Percentiles rank a stretch among this genome's conserved stretches.
These are phyloP conservation scores for Epinephelus coioides DNA, from an alignment of 2,797 vertebrate genomes.

Conservation along the genomic window DNA sequence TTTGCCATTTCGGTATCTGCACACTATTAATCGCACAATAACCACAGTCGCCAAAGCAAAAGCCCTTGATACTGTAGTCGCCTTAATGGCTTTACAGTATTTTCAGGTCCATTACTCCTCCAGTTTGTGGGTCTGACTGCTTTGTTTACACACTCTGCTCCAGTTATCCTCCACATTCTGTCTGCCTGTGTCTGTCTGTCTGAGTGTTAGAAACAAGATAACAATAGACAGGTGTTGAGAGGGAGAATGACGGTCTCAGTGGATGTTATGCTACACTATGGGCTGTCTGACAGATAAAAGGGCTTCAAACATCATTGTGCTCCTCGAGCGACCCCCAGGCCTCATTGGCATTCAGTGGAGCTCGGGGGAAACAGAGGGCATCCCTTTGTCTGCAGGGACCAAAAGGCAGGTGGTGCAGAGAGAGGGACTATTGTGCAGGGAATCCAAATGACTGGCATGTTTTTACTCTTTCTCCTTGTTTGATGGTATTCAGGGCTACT, in stretches of 20 bases:
- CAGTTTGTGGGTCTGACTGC: slow-evolving; percentile 3
- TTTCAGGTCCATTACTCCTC: slow-evolving; percentile 30
- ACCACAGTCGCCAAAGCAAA: slow-evolving; percentile 40
- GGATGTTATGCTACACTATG: slow-evolving; percentile 40
- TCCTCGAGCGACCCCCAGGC: slow-evolving; percentile 46
- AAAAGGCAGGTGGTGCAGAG: slow-evolving; percentile 77
- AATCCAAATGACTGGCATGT: slow-evolving; percentile 79
- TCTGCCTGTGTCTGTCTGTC: slow-evolving; percentile 11
- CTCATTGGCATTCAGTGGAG: slow-evolving; percentile 67
- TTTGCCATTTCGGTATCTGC: slow-evolving; percentile 46
- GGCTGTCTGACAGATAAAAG: slow-evolving; percentile 62
- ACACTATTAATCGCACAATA: slow-evolving; percentile 39
- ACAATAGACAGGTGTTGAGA: slow-evolving; percentile 71
- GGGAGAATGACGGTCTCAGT: slow-evolving; percentile 41
- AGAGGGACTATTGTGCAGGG: slow-evolving; percentile 67
- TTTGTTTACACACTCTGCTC: slow-evolving; percentile 45
- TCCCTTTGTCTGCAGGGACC: slow-evolving; percentile 73
- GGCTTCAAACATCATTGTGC: slow-evolving; percentile 47
- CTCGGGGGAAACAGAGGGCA: slow-evolving; percentile 72
- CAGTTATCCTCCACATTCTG: slow-evolving; percentile 30
- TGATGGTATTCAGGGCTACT: slow-evolving; percentile 37
- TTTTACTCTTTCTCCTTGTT: slow-evolving; percentile 57
- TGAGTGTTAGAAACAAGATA: slow-evolving; percentile 42
- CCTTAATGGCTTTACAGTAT: slow-evolving; percentile 36
- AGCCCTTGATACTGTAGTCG: slow-evolving; percentile 31